A percentile compares a stretch with the other conserved stretches of the same genome.
phyloP scores from a whole-genome alignment of 1,140 invertebrate genomes.

The Galleria mellonella region DNA sequence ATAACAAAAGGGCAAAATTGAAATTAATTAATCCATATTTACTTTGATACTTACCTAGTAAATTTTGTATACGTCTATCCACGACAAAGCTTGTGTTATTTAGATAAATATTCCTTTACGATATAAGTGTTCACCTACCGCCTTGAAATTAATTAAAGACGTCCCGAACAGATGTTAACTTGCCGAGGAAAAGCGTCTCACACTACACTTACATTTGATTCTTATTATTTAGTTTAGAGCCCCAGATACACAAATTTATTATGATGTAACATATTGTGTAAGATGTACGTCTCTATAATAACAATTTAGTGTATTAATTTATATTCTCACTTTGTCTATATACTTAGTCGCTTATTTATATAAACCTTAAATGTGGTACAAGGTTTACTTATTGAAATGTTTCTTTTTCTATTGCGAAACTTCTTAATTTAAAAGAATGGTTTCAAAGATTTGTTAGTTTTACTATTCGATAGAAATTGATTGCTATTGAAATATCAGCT shows the following conservation, averaged over 20 bases:
- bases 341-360: background rate
- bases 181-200: background rate
- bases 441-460: too few species aligned
- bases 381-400: too few species aligned
- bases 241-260: background rate
- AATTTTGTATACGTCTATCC: too few species aligned
- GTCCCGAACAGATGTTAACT: constrained; percentile 1
- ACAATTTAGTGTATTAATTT: background rate
- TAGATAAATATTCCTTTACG: background rate
- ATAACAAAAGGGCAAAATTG: background rate
- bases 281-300: background rate
- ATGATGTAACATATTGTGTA: background rate
- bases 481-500: too few species aligned
- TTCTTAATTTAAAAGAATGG: too few species aligned
- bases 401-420: too few species aligned
- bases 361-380: too few species aligned
- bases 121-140: background rate
- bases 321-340: background rate
- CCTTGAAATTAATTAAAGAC: constrained; percentile 3
- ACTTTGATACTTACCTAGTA: too few species aligned
- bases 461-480: too few species aligned
- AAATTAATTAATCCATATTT: background rate
- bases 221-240: background rate
- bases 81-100: background rate
- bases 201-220: background rate